Percentiles rank a stretch among this genome's conserved stretches.
Conservation (phyloP, 2,888 invertebrate genomes). For the Chymomyza caudatula region DNA sequence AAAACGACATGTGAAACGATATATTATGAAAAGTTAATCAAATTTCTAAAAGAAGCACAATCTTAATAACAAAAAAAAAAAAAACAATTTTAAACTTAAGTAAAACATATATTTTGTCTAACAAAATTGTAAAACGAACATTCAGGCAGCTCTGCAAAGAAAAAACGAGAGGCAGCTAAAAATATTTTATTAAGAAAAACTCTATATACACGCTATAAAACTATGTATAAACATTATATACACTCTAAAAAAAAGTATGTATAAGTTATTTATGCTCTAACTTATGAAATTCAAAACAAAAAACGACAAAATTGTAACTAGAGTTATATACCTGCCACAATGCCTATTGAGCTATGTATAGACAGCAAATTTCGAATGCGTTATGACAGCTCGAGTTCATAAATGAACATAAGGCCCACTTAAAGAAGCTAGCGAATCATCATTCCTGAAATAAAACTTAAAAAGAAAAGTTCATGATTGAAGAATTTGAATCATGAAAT, state of each 20-base stretch:
- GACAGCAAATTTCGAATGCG: no score
- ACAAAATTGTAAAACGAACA: slow-evolving; percentile 52
- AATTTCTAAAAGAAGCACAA: slow-evolving; percentile 63
- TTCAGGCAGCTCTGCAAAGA: slow-evolving; percentile 42
- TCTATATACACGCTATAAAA: slow-evolving; percentile 7
- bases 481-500: no score
- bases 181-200: slow-evolving; percentile 42
- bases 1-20: slow-evolving; percentile 6
- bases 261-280: slow-evolving; percentile 30
- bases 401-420: no score
- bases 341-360: no score
- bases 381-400: no score
- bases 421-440: no score
- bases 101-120: slow-evolving; percentile 62
- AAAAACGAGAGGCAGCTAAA: slow-evolving; percentile 36
- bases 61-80: slow-evolving; percentile 25
- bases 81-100: slow-evolving; percentile 28
- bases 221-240: slow-evolving; percentile 16
- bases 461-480: no score
- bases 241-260: slow-evolving; percentile 31
- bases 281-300: slow-evolving; percentile 15
- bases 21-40: slow-evolving; percentile 52
- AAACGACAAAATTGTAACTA: slow-evolving; percentile 25
- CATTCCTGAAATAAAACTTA: no score
- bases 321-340: not conserved